Evolutionary conservation across 30 jellyfish, hydroid and myxozoan genomes (phyloP), one percentile per base, ranked within the genome.

Genomic region (Nemopilema nomurai): DNA sequence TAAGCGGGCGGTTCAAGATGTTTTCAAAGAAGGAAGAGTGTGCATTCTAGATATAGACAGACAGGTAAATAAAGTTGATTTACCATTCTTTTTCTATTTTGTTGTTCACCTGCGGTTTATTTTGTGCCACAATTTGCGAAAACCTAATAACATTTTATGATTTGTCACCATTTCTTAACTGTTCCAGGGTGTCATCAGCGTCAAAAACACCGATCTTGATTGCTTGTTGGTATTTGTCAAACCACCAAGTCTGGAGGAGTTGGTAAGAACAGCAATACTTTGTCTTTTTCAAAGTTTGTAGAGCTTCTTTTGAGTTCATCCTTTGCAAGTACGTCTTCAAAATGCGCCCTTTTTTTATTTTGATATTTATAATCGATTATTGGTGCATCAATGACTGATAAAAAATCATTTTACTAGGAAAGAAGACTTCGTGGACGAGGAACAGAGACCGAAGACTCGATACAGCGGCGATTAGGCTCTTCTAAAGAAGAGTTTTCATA

Each of bases 21-120:
- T 94, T 4, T 89, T 90, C 28, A 86, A 73, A 19, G 80, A 81
- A 49, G 99, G 99, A 22, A 74, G 77, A 81, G 83, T 79, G 4
- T 94, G 99, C 75, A 94, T 94, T 1, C 86, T 94, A 72, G 99
- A 94, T 53, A 90, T 94, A 24, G 99, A 94, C 71, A 84, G 94
- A 13, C 99, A 94, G 97, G 98, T 93, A 52, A 29, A 20, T 3
- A n/a, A 33, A 1, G 4, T 7, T 20, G 30, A 20, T 25, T 64
- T 25, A 7, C 51, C 1, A 69, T 69, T 69, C 24, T 18, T 8
- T 28, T 21, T 18, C 1, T 17, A 33, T 19, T 69, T 29, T 17
- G 29, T 23, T 20, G n/a, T n/a, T n/a, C n/a, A n/a, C n/a, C n/a
- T n/a, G n/a, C n/a, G n/a, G n/a, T n/a, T n/a, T n/a, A n/a, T n/a